phyloP scores from a whole-genome alignment of 2,113 vertebrate species.

The Tursiops truncatus region DNA sequence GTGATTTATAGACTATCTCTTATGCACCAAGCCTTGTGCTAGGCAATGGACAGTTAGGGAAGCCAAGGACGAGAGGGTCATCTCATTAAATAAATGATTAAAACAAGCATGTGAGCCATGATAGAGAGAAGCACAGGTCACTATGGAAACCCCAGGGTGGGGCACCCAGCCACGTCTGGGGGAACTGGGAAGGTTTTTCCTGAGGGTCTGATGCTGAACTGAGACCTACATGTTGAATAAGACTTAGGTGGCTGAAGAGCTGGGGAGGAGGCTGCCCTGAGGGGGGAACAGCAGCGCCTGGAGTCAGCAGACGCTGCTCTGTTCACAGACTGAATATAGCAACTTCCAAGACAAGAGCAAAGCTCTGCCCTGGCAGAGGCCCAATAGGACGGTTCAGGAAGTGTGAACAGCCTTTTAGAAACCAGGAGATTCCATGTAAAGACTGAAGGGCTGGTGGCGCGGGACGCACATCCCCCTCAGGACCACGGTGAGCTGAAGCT shows the following conservation, averaged over 20 bases:
- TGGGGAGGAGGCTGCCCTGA: background rate
- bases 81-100: background rate
- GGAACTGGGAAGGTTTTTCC: background rate
- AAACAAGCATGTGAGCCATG: accelerated
- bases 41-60: background rate
- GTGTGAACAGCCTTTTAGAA: background rate
- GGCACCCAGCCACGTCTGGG: background rate
- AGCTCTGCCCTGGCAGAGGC: background rate
- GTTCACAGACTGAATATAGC: background rate
- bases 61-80: background rate
- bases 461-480: background rate
- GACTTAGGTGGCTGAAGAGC: background rate
- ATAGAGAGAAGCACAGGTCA: background rate
- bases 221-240: background rate
- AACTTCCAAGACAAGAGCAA: background rate
- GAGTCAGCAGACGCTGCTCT: background rate
- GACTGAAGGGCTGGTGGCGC: background rate
- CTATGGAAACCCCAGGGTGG: background rate
- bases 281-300: background rate
- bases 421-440: background rate
- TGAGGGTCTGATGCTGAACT: background rate
- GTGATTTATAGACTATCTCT: background rate
- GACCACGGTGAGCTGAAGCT: background rate
- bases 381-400: background rate
- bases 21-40: background rate